These are phyloP conservation scores for Crematogaster levior DNA, from an alignment of 2,888 invertebrate genomes.

Conservation along the genomic window DNA sequence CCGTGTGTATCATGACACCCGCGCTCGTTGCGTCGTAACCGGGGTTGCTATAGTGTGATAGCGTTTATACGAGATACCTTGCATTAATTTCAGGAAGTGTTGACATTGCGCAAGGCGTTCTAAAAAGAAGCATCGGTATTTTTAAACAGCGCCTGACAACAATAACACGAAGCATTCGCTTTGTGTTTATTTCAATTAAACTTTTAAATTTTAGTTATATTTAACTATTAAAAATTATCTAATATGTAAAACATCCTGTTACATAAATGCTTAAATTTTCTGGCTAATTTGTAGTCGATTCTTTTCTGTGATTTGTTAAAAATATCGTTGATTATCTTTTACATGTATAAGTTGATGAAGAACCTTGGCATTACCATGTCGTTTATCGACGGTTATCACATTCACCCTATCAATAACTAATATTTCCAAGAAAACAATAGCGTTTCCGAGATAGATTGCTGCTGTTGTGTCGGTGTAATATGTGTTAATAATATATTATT, in stretches of 20 bases:
- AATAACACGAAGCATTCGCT: neutral
- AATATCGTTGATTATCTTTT: neutral
- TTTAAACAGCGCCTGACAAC: neutral
- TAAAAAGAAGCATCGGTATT: conserved; percentile 15
- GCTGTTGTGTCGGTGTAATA: neutral
- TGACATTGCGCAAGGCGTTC: neutral
- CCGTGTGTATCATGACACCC: conserved; percentile 29
- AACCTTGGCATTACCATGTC: neutral
- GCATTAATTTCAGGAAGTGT: conserved; percentile 10
- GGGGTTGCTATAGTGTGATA: neutral
- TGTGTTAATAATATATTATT: neutral
- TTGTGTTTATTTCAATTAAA: neutral
- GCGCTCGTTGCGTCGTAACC: conserved; percentile 30
- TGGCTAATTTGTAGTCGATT: neutral
- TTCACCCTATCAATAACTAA: neutral
- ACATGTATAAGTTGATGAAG: neutral
- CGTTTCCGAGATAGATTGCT: neutral
- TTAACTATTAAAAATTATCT: neutral
- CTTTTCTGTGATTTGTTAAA: neutral
- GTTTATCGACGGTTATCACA: neutral
- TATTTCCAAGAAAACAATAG: neutral
- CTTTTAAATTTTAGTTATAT: neutral
- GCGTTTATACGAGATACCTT: conserved; percentile 14
- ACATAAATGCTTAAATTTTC: neutral
- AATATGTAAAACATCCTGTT: neutral